These are phyloP conservation scores for Agrochola litura DNA, from an alignment of 2,888 invertebrate species.

Conservation along the genomic window DNA sequence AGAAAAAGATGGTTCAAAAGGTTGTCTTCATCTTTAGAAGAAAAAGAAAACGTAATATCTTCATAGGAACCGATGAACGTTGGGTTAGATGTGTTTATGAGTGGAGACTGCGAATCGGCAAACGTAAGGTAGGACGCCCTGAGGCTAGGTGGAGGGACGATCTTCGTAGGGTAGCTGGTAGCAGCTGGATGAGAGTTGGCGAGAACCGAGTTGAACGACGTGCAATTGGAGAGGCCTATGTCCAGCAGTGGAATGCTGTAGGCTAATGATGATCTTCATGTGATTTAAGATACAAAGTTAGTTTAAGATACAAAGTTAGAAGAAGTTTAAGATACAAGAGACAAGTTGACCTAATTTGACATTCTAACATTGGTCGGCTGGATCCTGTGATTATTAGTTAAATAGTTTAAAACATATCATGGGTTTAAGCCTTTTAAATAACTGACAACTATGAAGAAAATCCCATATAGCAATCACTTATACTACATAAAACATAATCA, in stretches of 20 bases:
- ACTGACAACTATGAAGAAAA: not conserved
- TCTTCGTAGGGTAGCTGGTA: no score
- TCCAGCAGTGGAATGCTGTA: no score
- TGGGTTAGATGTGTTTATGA: no score
- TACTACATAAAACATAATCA: conserved; percentile 6
- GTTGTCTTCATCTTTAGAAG: not conserved
- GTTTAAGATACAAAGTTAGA: not conserved
- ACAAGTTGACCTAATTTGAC: not conserved
- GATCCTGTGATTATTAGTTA: not conserved
- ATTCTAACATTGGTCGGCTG: not conserved
- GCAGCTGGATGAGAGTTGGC: no score
- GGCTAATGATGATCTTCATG: not conserved
- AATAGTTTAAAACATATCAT: not conserved
- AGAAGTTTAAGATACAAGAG: not conserved
- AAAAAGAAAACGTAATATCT: not conserved
- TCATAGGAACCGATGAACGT: no score
- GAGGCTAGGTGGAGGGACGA: no score
- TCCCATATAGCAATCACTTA: no score
- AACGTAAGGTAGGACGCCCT: no score
- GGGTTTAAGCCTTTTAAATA: not conserved
- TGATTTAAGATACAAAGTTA: not conserved
- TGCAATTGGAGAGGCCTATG: no score
- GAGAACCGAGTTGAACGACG: no score
- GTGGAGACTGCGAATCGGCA: no score
- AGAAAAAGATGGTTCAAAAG: not conserved